Conservation (phyloP, 2,797 vertebrate genomes). For the Pterois miles region DNA sequence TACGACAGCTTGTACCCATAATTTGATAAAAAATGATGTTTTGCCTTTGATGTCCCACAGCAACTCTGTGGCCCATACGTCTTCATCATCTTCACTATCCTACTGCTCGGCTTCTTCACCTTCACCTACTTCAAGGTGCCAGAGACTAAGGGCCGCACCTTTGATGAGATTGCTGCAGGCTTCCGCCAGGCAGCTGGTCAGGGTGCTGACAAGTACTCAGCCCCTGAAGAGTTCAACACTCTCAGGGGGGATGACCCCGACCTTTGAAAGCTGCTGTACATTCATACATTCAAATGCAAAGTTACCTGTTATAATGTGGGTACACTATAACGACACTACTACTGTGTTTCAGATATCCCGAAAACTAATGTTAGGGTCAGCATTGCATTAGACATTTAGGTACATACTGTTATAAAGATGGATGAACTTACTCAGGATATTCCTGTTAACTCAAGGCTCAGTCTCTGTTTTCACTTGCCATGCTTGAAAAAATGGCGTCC, state of each 20-base stretch:
- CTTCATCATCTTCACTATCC: conserved; percentile 95
- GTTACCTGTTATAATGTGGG: neutral
- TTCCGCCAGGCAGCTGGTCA: conserved; percentile 86
- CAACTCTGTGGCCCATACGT: conserved; percentile 93
- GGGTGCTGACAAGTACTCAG: conserved; percentile 85
- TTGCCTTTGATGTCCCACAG: conserved; percentile 71
- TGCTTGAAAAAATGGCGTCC: neutral
- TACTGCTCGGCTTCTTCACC: conserved; percentile 93
- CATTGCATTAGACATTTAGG: neutral
- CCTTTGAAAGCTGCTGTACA: conserved; percentile 79
- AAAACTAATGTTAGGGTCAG: neutral
- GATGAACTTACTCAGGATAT: neutral
- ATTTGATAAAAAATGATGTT: neutral
- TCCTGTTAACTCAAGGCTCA: neutral
- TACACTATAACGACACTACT: neutral
- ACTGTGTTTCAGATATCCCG: neutral
- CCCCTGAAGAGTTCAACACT: conserved; percentile 90
- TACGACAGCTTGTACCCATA: neutral
- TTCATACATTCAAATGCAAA: neutral
- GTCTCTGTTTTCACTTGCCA: neutral
- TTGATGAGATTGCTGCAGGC: conserved; percentile 93
- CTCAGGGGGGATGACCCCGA: conserved; percentile 90
- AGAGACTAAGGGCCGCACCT: conserved; percentile 94
- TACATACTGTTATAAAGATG: neutral
- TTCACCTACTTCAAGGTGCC: conserved; percentile 99